These are phyloP conservation scores for Papilio gigon DNA, from an alignment of 2,888 invertebrate genomes.

Conservation along the genomic window DNA sequence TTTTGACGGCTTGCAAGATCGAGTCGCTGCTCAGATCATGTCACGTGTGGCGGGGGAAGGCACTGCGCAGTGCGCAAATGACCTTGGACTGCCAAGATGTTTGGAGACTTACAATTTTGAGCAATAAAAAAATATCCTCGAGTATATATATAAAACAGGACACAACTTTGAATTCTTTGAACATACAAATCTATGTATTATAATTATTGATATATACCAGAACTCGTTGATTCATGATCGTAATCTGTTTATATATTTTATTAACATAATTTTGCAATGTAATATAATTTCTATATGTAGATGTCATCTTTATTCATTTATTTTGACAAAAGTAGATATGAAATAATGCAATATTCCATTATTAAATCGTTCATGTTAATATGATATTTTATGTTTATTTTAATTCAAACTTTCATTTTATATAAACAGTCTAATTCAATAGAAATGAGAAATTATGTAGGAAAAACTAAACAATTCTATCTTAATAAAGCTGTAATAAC, in stretches of 20 bases:
- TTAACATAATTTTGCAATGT: constrained; percentile 1
- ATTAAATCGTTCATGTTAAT: not conserved
- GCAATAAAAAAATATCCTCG: not conserved
- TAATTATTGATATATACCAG: not conserved
- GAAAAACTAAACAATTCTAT: no score
- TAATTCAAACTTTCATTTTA: not conserved
- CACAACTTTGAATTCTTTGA: not conserved
- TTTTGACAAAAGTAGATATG: constrained; percentile 40
- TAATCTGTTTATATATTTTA: not conserved
- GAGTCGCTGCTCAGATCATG: no score
- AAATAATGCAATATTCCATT: not conserved
- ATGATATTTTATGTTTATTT: not conserved
- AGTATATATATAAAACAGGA: not conserved
- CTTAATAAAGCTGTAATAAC: no score
- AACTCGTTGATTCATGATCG: not conserved
- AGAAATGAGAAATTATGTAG: no score
- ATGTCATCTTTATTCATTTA: constrained; percentile 37
- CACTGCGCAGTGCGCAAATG: no score
- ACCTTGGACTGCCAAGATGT: no score
- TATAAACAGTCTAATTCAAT: no score
- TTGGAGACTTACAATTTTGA: not conserved
- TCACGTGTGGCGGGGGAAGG: no score
- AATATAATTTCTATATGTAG: no score
- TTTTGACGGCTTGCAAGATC: no score
- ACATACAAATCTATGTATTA: not conserved